Percentiles rank a stretch among this genome's conserved stretches.
phyloP scores from a whole-genome alignment of 2,797 vertebrate genomes.

The Acestrorhynchus altus region DNA sequence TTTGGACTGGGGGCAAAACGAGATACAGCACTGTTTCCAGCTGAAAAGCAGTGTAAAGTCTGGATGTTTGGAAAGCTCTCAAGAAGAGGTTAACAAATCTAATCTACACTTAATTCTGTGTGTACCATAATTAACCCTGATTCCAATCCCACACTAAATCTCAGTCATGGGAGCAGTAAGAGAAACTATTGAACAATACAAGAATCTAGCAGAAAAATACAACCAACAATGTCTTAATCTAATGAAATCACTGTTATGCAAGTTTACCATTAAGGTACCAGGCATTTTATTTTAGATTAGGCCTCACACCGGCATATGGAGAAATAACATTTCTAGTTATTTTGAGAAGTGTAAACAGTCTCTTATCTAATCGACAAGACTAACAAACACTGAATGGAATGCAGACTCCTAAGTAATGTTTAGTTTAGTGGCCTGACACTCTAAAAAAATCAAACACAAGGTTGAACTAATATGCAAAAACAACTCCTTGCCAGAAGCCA shows the following conservation, averaged over 20 bases:
- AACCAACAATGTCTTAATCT: neutral
- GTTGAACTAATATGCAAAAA: conserved; percentile 61
- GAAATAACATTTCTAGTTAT: conserved; percentile 4
- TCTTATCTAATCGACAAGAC: conserved; percentile 55
- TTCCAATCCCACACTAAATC: neutral
- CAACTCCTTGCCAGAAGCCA: conserved; percentile 57
- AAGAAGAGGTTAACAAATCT: neutral
- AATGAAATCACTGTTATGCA: conserved; percentile 49
- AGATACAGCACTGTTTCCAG: neutral
- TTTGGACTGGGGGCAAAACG: neutral
- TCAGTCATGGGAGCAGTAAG: conserved; percentile 1
- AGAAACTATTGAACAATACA: neutral
- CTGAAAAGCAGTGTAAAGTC: neutral
- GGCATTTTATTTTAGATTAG: neutral
- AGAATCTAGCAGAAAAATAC: neutral
- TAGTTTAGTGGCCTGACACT: conserved; percentile 50
- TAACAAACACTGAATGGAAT: conserved; percentile 53
- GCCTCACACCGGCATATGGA: conserved; percentile 30
- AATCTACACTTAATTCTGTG: neutral
- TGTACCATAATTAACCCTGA: neutral
- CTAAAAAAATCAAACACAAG: conserved; percentile 59
- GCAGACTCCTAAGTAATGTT: conserved; percentile 42
- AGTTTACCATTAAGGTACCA: conserved; percentile 24
- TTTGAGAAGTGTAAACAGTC: conserved; percentile 8
- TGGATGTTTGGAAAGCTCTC: neutral